A percentile compares a stretch with the other conserved stretches of the same genome.
These are phyloP conservation scores for Callitettix versicolor DNA, from an alignment of 1,140 invertebrate genomes.

Conservation along the genomic window DNA sequence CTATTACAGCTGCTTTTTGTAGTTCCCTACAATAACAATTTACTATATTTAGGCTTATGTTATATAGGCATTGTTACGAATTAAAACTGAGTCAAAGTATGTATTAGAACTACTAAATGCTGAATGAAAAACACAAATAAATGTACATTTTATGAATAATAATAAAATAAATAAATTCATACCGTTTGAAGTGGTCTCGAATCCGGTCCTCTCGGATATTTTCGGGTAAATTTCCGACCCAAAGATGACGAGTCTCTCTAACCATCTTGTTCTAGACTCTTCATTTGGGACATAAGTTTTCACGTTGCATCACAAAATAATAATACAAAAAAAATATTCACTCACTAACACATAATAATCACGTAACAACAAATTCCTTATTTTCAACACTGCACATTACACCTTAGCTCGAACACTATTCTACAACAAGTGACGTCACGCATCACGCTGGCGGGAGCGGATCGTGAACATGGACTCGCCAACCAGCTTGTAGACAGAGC, in stretches of 20 bases:
- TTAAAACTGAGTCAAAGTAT: too few relatives aligned
- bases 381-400: conserved; percentile 18
- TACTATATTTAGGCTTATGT: too few relatives aligned
- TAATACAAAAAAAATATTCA: conserved; percentile 14
- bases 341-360: conserved; percentile 22
- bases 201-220: conserved; percentile 92
- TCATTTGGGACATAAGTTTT: conserved; percentile 36
- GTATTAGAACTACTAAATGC: too few relatives aligned
- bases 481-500: conserved; percentile 11
- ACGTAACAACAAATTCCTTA: conserved; percentile 18
- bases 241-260: conserved; percentile 99
- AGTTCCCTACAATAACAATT: too few relatives aligned
- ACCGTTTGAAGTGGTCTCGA: conserved; percentile 96
- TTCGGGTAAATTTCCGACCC: conserved; percentile 99
- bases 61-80: too few relatives aligned
- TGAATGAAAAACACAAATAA: too few relatives aligned
- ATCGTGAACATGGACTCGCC: conserved; percentile 16
- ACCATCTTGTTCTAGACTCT: conserved; percentile 85
- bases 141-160: not conserved
- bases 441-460: conserved; percentile 26
- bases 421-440: conserved; percentile 25
- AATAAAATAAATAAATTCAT: conserved; percentile 33
- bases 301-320: conserved; percentile 24
- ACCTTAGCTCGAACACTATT: conserved; percentile 22
- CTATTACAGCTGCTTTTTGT: too few relatives aligned